Conservation (phyloP, 1,140 invertebrate species). For the Tetragonula clypearis region DNA sequence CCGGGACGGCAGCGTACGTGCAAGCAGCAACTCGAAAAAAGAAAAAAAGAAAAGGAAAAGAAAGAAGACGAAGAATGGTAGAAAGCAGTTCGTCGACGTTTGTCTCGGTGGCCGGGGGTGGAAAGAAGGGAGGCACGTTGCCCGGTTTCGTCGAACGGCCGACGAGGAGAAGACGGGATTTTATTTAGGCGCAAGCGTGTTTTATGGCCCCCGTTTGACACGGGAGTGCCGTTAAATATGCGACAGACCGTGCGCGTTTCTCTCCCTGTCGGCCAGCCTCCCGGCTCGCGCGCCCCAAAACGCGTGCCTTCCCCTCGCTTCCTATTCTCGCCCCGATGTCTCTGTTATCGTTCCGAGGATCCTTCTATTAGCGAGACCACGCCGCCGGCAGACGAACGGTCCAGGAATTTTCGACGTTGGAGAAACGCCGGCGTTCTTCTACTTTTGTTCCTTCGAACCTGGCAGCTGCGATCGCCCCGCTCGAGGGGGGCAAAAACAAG, state of each 20-base stretch:
- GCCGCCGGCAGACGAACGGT: neutral
- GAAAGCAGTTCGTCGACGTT: neutral
- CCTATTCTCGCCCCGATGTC: constrained; percentile 20
- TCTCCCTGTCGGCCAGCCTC: constrained; percentile 9
- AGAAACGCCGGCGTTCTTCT: neutral
- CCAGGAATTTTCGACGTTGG: neutral
- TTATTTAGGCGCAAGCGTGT: constrained; percentile 76
- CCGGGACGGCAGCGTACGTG: too few relatives aligned
- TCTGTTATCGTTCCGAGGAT: constrained; percentile 3
- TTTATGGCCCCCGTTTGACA: constrained; percentile 73
- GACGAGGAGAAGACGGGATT: constrained; percentile 59
- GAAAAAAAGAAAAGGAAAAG: neutral
- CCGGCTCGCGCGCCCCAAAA: neutral
- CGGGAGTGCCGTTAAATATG: constrained; percentile 70
- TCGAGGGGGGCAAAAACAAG: neutral
- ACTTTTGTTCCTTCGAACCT: neutral
- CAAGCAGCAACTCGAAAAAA: neutral
- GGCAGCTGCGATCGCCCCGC: too few relatives aligned
- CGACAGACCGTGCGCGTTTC: constrained; percentile 54
- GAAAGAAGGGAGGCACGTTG: constrained; percentile 32
- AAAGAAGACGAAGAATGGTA: too few relatives aligned
- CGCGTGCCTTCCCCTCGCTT: neutral
- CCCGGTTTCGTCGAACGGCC: constrained; percentile 52
- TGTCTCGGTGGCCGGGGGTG: constrained; percentile 38
- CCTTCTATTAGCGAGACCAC: neutral